phyloP scores from a whole-genome alignment of 2,797 vertebrate genomes.

The Gymnoscopelus microlampas region DNA sequence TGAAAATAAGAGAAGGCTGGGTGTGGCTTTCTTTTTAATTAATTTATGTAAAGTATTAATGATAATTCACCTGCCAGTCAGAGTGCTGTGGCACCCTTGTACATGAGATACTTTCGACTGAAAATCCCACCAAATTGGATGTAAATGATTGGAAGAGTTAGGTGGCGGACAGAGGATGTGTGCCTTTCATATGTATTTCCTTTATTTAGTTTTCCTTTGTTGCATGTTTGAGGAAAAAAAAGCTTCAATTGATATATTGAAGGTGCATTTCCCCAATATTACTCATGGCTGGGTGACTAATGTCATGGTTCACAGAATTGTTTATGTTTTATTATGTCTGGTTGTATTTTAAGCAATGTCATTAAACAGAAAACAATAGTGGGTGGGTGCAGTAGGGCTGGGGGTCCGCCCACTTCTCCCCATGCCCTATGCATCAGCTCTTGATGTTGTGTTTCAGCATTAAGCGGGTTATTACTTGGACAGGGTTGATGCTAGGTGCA shows the following conservation, averaged over 20 bases:
- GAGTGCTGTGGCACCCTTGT: no score
- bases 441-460: constrained; percentile 20
- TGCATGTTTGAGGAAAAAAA: constrained; percentile 13
- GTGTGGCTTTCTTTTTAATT: no score
- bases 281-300: constrained; percentile 42
- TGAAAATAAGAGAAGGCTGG: no score
- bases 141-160: constrained; percentile 36
- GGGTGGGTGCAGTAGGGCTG: background rate
- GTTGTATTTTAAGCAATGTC: constrained; percentile 41
- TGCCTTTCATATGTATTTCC: constrained; percentile 49
- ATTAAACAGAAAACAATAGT: constrained; percentile 38
- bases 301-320: constrained; percentile 45
- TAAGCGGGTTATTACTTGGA: constrained; percentile 47
- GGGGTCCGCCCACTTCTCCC: constrained; percentile 34
- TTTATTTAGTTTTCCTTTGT: constrained; percentile 28
- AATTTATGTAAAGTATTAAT: no score
- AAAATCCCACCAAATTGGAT: constrained; percentile 36
- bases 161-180: constrained; percentile 32
- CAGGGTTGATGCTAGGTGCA: constrained; percentile 69
- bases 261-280: constrained; percentile 40
- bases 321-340: constrained; percentile 64
- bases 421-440: constrained; percentile 35
- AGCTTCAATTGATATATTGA: constrained; percentile 39
- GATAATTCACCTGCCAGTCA: no score
- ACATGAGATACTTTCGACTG: no score